Evolutionary conservation across 53 echinoderm and acorn worm species (phyloP), one percentile per base, ranked within the genome.

Genomic region (Holothuria scabra): DNA sequence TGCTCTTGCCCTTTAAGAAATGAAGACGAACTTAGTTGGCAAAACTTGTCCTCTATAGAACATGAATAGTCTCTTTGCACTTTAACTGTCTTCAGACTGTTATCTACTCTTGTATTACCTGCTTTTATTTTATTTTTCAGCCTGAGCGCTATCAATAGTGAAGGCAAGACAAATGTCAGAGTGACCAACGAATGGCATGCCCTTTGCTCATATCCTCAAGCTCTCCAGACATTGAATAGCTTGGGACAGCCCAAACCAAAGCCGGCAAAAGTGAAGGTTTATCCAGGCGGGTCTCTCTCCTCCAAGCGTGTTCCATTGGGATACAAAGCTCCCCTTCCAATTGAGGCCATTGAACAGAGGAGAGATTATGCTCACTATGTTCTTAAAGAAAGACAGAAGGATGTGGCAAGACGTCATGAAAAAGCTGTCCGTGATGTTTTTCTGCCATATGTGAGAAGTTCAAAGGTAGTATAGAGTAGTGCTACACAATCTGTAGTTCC

Each of bases 301-400:
- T 86, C 87, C 65, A 66, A 80, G 13, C 84, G 97, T 21, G 91
- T 90, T 14, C 97, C 97, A n/a, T 66, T 97, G 28, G 85, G 92
- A 56, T 74, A 78, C 65, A 79, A 87, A 1, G 59, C 68, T 6
- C 87, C 84, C 29, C 88, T 94, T 13, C 83, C 81, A 20, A 60
- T 90, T 49, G 90, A 86, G 67, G 97, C 92, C 7, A 66, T 92
- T 5, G 92, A 97, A 59, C 97, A 97, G 88, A 78, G 97, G 35
- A 46, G 97, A 24, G 94, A 97, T 80, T 97, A 97, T 41, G 91
- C 90, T 1, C 92, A 91, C 65, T 97, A 86, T 82, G 66, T 97
- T 65, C 46, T 92, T 46, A 79, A 90, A 6, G 86, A 84, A 5
- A 87, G 97, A 48, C 82, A 66, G 35, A 67, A 67, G 30, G 92